Conservation (phyloP, 2,888 invertebrate species). For the Drosophila mimica region DNA sequence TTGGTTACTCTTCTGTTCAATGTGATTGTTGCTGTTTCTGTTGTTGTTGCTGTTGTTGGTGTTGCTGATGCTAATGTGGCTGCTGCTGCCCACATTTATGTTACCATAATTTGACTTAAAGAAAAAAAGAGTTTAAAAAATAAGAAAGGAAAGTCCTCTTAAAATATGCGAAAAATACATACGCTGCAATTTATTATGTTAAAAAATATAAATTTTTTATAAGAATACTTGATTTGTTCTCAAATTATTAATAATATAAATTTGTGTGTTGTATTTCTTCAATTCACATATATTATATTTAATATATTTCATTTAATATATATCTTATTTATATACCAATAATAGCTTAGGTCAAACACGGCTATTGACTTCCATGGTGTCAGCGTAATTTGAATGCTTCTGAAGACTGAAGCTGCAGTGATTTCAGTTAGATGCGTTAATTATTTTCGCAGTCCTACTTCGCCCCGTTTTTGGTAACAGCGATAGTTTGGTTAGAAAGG, state of each 20-base stretch:
- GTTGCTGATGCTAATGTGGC: constrained; percentile 51
- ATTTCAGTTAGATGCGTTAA: neutral
- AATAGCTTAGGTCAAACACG: neutral
- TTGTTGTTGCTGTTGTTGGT: constrained; percentile 27
- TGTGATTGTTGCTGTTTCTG: constrained; percentile 46
- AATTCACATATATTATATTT: no score
- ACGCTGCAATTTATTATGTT: constrained; percentile 13
- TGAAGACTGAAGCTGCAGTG: neutral
- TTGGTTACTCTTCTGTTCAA: constrained; percentile 58
- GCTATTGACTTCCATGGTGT: neutral
- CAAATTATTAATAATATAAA: neutral
- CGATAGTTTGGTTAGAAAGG: neutral
- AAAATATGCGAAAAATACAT: constrained; percentile 12
- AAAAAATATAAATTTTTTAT: neutral
- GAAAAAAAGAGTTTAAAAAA: constrained; percentile 35
- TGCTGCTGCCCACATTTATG: constrained; percentile 74
- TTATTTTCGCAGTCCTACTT: neutral
- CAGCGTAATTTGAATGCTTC: neutral
- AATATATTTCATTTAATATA: no score
- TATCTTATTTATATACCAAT: neutral
- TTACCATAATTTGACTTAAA: constrained; percentile 78
- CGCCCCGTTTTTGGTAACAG: neutral
- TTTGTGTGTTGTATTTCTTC: neutral
- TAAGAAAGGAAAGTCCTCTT: constrained; percentile 8
- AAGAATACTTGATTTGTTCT: neutral